Percentiles rank a stretch among this genome's conserved stretches.
phyloP scores from a whole-genome alignment of 2,888 invertebrate species.

The Tetragonisca angustula region DNA sequence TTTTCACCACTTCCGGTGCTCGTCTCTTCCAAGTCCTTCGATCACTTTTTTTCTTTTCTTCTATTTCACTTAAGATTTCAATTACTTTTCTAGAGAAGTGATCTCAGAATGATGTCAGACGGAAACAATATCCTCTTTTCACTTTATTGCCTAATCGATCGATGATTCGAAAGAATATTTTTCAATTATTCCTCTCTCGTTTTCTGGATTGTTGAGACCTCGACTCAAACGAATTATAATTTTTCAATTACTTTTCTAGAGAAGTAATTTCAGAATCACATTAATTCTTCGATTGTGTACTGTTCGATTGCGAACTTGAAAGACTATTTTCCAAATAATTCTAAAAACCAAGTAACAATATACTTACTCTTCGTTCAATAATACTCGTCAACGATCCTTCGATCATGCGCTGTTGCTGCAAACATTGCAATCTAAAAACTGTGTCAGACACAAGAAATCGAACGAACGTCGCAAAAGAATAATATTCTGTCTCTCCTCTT shows the following conservation, averaged over 20 bases:
- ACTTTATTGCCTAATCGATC: neutral
- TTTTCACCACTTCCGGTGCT: neutral
- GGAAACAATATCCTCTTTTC: no score
- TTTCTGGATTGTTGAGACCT: no score
- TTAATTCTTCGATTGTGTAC: neutral
- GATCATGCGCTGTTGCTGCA: neutral
- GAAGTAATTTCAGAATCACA: no score
- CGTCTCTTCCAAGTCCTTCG: conserved; percentile 2
- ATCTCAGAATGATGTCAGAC: no score
- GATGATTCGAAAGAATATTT: neutral
- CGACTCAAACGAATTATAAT: no score
- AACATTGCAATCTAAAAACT: neutral
- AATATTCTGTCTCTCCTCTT: no score
- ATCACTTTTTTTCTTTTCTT: no score
- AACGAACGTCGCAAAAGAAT: neutral
- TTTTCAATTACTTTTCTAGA: no score
- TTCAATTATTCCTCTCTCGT: neutral
- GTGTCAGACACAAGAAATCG: neutral
- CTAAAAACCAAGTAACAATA: neutral
- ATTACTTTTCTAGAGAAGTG: no score
- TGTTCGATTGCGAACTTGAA: no score
- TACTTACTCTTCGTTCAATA: neutral
- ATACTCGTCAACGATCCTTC: neutral
- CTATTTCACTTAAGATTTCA: no score
- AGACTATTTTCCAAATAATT: neutral